These are phyloP conservation scores for Apistogramma diplotaenia DNA, from an alignment of 2,113 vertebrate species.

Conservation along the genomic window DNA sequence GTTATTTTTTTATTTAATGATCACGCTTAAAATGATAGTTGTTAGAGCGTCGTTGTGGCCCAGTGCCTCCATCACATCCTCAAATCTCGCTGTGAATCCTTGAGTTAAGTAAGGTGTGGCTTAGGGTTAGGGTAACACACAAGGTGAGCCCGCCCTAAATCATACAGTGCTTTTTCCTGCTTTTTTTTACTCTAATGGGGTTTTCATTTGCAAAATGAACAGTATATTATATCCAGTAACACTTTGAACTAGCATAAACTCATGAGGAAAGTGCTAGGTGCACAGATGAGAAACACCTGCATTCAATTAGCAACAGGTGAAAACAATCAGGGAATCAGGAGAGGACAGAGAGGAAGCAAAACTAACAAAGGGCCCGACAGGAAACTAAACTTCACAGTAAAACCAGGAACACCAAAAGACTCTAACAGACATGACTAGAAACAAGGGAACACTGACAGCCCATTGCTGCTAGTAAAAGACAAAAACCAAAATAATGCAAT, in stretches of 20 bases:
- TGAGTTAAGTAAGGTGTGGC: neutral
- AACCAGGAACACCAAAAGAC: too few relatives aligned
- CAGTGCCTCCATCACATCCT: neutral
- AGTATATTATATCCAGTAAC: neutral
- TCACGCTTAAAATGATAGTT: too few relatives aligned
- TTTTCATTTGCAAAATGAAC: neutral
- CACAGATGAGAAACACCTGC: neutral
- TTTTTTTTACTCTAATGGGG: neutral
- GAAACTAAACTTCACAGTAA: neutral
- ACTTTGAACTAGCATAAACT: neutral
- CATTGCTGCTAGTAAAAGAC: neutral
- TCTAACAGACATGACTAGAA: too few relatives aligned
- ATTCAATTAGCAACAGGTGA: neutral
- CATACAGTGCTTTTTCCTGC: neutral
- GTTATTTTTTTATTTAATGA: too few relatives aligned
- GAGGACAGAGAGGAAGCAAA: neutral
- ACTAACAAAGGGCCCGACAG: fast-evolving
- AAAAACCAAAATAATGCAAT: neutral
- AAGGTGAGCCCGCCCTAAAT: fast-evolving
- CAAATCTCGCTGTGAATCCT: fast-evolving
- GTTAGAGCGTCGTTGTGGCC: too few relatives aligned
- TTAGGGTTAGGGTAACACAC: too few relatives aligned
- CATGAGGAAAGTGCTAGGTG: neutral
- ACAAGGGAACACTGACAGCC: too few relatives aligned
- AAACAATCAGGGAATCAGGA: neutral